phyloP scores from a whole-genome alignment of 2,888 invertebrate genomes.

The Fragum sueziense region DNA sequence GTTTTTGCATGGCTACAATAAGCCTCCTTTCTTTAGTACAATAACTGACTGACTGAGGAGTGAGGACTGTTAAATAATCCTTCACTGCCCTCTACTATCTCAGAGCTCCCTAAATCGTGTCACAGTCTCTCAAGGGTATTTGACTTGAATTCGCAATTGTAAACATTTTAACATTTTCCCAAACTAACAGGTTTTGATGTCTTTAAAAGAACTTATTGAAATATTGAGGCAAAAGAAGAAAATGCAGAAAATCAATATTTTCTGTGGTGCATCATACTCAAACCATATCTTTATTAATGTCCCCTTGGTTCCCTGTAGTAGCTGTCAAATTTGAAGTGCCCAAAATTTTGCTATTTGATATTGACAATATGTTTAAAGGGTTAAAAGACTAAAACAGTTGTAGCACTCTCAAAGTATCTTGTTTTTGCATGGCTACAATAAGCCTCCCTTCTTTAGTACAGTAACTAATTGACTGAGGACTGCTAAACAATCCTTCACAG shows the following conservation, averaged over 20 bases:
- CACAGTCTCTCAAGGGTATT: constrained; percentile 44
- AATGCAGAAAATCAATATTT: too few relatives aligned
- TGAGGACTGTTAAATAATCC: constrained; percentile 42
- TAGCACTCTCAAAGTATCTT: constrained; percentile 49
- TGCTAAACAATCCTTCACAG: constrained; percentile 36
- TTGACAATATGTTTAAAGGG: too few relatives aligned
- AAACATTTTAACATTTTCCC: too few relatives aligned
- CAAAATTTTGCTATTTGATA: too few relatives aligned
- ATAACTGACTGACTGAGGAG: constrained; percentile 55
- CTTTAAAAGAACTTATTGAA: too few relatives aligned
- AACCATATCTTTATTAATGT: too few relatives aligned
- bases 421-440: constrained; percentile 55
- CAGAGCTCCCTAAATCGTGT: constrained; percentile 19
- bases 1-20: constrained; percentile 55
- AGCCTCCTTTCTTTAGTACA: constrained; percentile 34
- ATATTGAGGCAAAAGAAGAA: too few relatives aligned
- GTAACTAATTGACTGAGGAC: constrained; percentile 52
- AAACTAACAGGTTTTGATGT: too few relatives aligned
- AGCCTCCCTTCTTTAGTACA: constrained; percentile 34
- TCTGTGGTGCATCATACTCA: too few relatives aligned
- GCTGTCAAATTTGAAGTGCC: too few relatives aligned
- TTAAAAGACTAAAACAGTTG: constrained; percentile 47
- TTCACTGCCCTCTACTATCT: constrained; percentile 40
- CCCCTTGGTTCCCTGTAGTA: too few relatives aligned
- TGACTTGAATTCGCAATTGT: constrained; percentile 48